These are phyloP conservation scores for Hiodon tergisus DNA, from an alignment of 2,113 vertebrate genomes.

Conservation along the genomic window DNA sequence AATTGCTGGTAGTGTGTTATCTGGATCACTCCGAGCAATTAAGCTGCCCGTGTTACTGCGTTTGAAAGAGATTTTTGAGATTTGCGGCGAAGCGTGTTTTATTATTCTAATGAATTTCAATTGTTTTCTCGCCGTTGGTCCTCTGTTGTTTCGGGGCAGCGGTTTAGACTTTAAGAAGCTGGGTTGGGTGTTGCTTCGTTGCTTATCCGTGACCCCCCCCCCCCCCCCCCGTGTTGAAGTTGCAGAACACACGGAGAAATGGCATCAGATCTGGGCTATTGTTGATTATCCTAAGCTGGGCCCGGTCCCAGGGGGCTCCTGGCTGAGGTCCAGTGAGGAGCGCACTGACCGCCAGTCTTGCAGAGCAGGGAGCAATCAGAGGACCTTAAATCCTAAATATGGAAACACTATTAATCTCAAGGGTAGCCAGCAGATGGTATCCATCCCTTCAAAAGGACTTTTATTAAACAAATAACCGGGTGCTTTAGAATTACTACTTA, in stretches of 20 bases:
- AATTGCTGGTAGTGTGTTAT: background rate
- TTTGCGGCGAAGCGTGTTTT: background rate
- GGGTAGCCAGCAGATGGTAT: slow-evolving; percentile 52
- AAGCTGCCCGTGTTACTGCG: background rate
- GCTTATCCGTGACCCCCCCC: too few species aligned
- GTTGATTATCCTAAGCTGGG: slow-evolving; percentile 56
- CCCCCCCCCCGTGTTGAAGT: slow-evolving; percentile 11
- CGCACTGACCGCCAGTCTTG: slow-evolving; percentile 27
- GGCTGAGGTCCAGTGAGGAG: slow-evolving; percentile 44
- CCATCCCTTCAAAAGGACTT: slow-evolving; percentile 40
- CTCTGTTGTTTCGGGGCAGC: slow-evolving; percentile 1
- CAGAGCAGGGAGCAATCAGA: slow-evolving; percentile 13
- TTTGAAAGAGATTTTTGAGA: background rate
- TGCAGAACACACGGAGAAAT: slow-evolving; percentile 45
- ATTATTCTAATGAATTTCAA: background rate
- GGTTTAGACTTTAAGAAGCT: slow-evolving; percentile 14
- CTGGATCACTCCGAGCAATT: background rate
- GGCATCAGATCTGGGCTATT: slow-evolving; percentile 44
- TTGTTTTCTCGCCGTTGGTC: background rate
- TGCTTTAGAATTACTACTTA: slow-evolving; percentile 13
- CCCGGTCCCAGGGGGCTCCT: slow-evolving; percentile 44
- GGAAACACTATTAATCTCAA: slow-evolving; percentile 56
- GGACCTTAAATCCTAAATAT: slow-evolving; percentile 39
- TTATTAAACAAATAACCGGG: slow-evolving; percentile 33
- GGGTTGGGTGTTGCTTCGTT: slow-evolving; percentile 2